Evolutionary conservation across 2,888 invertebrate genomes (phyloP), one percentile per base, ranked within the genome.

Genomic region (Tipula lateralis): DNA sequence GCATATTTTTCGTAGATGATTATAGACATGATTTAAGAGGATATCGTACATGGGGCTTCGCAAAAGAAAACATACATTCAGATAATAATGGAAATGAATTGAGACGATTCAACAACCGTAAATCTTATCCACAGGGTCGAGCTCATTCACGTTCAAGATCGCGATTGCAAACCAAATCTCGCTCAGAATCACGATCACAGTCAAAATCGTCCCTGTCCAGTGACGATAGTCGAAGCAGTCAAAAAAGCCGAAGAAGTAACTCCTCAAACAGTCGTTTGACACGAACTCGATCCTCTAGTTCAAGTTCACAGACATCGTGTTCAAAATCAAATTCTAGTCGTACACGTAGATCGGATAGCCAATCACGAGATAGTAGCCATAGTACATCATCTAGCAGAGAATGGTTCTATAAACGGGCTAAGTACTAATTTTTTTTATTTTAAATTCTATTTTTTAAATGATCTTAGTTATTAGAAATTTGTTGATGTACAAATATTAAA

Each of bases 111-210:
- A 24, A 19, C 1, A 66, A 3, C 24, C 66, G 66, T 0, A 66
- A 19, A 66, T 24, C 66, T 9, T 66, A 66, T 24, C 9, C 85
- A 19, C 34, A 32, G 1, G 84, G 84, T 5, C 82, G 85, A 32
- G 85, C 85, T 32, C 80, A 84, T 3, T 84, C 85, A 5, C 85
- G 86, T 13, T 88, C 88, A 3, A 87, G 88, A 30, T 66, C 66
- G 1, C 66, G 66, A 66, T 66, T 16, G 6, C 44, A 5, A 16
- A 5, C 24, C 9, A 86, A 87, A n/a, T 88, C 87, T 6, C 86
- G 87, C 7, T 87, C 88, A 0, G 86, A 86, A 24, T 85, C 85
- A 9, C 84, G 84, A 2, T 87, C 87, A 12, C 66, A 24, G 24
- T 24, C 66, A 1, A 66, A 66, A 66, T 66, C 66, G 24, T 66